Evolutionary conservation across 30 jellyfish, hydroid and myxozoan species (phyloP).

Genomic region (Mastigias papua): DNA sequence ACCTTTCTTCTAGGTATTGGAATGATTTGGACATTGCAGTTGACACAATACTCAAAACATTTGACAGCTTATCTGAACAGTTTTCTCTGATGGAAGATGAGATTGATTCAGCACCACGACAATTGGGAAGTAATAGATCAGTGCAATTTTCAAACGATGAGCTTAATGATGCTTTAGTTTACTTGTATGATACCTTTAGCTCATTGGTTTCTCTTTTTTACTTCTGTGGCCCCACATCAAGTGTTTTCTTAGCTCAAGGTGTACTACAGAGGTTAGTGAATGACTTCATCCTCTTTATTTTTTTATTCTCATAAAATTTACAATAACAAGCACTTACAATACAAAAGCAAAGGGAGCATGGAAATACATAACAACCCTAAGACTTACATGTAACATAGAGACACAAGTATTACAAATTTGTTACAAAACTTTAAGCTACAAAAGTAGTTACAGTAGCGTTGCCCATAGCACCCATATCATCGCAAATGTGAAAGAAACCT

Average conservation of each 20-base stretch:
- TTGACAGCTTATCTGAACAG: slow-evolving; percentile 59
- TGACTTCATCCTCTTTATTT: not conserved
- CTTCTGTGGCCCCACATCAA: slow-evolving; percentile 16
- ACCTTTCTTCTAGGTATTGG: slow-evolving; percentile 60
- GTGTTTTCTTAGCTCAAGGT: not conserved
- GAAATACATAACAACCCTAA: too few species aligned
- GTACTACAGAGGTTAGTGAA: not conserved
- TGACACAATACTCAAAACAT: slow-evolving; percentile 41
- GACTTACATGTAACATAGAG: too few species aligned
- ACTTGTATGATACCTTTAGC: slow-evolving; percentile 57
- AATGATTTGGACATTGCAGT: slow-evolving; percentile 76
- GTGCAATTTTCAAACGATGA: slow-evolving; percentile 32
- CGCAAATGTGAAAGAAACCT: too few species aligned
- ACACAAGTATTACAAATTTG: too few species aligned
- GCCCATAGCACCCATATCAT: too few species aligned
- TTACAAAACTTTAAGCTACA: too few species aligned
- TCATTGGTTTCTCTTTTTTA: slow-evolving; percentile 52
- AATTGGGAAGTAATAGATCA: slow-evolving; percentile 2
- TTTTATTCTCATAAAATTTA: too few species aligned
- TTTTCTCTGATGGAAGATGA: slow-evolving; percentile 25
- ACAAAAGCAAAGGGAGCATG: too few species aligned
- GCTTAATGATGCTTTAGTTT: slow-evolving; percentile 50
- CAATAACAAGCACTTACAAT: too few species aligned
- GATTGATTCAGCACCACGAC: slow-evolving; percentile 19
- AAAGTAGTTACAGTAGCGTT: too few species aligned